Evolutionary conservation across 2,113 vertebrate genomes (phyloP).

Genomic region (Brachionichthys hirsutus): DNA sequence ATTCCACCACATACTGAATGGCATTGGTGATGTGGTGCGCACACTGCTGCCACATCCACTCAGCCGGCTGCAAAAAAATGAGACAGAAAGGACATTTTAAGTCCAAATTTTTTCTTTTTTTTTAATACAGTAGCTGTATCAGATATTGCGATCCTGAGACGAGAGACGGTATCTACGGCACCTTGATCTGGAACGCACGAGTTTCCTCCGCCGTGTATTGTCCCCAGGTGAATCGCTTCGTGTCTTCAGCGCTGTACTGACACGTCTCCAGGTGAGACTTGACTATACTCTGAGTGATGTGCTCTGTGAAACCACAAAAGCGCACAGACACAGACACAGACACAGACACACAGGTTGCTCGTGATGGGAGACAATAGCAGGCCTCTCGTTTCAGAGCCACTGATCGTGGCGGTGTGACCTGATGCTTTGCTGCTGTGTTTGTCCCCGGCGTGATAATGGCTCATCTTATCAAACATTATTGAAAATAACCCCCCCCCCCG

Average conservation of each 20-base stretch:
- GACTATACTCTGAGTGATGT: slow-evolving; percentile 82
- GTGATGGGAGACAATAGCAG: background rate
- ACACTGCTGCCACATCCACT: slow-evolving; percentile 89
- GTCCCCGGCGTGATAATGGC: background rate
- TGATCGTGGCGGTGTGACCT: slow-evolving; percentile 3
- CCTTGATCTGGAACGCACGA: slow-evolving; percentile 84
- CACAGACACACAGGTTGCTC: background rate
- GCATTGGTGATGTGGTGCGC: slow-evolving; percentile 86
- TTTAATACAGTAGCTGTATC: no score
- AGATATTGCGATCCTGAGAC: background rate
- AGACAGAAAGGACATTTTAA: background rate
- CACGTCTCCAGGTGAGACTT: slow-evolving; percentile 89
- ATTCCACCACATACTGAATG: slow-evolving; percentile 90
- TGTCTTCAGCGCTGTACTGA: slow-evolving; percentile 87
- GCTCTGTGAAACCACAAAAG: slow-evolving; percentile 69
- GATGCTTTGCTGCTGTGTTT: slow-evolving; percentile 6
- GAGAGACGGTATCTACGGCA: slow-evolving; percentile 30
- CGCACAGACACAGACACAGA: slow-evolving; percentile 9
- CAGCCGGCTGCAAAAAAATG: slow-evolving; percentile 75
- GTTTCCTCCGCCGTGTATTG: slow-evolving; percentile 85
- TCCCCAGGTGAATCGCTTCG: slow-evolving; percentile 86
- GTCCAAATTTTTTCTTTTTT: background rate
- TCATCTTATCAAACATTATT: slow-evolving; percentile 19
- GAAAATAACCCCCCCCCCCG: no score
- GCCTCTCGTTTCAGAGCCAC: slow-evolving; percentile 6